These are phyloP conservation scores for Scartelaos histophorus DNA, from an alignment of 2,113 vertebrate genomes.

Conservation along the genomic window DNA sequence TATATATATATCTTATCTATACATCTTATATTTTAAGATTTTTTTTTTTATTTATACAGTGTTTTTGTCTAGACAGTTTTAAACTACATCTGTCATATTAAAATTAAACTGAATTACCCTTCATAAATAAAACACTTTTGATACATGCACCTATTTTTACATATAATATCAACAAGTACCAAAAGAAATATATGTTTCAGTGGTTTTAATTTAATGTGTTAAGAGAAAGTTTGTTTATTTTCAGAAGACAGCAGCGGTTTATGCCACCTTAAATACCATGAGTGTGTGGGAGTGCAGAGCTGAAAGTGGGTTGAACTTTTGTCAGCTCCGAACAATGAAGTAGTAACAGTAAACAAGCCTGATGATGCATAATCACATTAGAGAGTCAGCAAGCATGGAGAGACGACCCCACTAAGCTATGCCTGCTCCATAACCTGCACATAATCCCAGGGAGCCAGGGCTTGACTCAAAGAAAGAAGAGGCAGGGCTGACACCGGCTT, in stretches of 20 bases:
- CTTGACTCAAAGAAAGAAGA: slow-evolving; percentile 34
- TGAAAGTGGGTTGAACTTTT: slow-evolving; percentile 74
- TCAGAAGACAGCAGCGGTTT: slow-evolving; percentile 20
- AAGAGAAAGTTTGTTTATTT: slow-evolving; percentile 37
- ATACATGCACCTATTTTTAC: background rate
- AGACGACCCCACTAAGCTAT: slow-evolving; percentile 82
- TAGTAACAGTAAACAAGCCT: slow-evolving; percentile 88
- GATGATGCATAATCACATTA: slow-evolving; percentile 94
- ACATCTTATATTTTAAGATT: no score
- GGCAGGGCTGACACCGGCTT: slow-evolving; percentile 67
- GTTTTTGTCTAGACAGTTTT: no score
- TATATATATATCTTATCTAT: no score
- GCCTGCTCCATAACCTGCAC: slow-evolving; percentile 84
- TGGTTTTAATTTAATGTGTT: background rate
- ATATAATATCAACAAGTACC: background rate
- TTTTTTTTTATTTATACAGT: no score
- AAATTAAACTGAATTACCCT: background rate
- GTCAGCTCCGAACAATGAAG: slow-evolving; percentile 73
- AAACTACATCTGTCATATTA: no score
- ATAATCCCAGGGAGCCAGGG: slow-evolving; percentile 82
- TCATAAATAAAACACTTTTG: background rate
- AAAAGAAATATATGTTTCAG: background rate
- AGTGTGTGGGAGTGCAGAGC: slow-evolving; percentile 68
- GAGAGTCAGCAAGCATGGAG: slow-evolving; percentile 84
- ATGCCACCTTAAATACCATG: slow-evolving; percentile 58